These are phyloP conservation scores for Polyploca ridens DNA, from an alignment of 2,888 invertebrate species.

Conservation along the genomic window DNA sequence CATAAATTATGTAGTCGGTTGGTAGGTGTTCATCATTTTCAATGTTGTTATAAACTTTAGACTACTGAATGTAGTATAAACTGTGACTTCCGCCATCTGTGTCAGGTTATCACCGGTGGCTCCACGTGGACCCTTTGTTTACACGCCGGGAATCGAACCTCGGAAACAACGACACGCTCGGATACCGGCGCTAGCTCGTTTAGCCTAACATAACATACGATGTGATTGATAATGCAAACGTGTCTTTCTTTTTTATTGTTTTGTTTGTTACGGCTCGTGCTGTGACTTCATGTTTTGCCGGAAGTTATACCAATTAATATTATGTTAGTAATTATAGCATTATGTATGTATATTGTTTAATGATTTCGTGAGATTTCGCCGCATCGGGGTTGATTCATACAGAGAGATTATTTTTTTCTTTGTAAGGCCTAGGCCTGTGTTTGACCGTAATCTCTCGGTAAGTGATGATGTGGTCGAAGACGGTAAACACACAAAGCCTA, in stretches of 20 bases:
- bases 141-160: background rate
- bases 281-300: background rate
- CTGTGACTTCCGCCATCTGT: background rate
- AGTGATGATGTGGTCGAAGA: too few species aligned
- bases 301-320: background rate
- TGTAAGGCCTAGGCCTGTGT: too few species aligned
- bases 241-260: slow-evolving; percentile 2
- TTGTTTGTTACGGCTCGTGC: background rate
- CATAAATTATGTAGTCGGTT: too few species aligned
- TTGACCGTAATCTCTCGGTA: too few species aligned
- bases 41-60: background rate
- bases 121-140: slow-evolving; percentile 5
- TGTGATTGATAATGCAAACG: background rate
- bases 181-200: background rate
- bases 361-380: too few species aligned
- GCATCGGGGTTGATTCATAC: too few species aligned
- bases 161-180: background rate
- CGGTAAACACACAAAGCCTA: too few species aligned
- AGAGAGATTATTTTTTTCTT: too few species aligned
- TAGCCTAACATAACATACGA: background rate
- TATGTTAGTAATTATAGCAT: background rate
- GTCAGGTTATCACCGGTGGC: slow-evolving; percentile 1
- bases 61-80: background rate
- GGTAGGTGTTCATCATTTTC: background rate
- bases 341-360: too few species aligned